Percentiles rank a stretch among this genome's conserved stretches.
These are phyloP conservation scores for Spatulosminthurus flaviceps DNA, from an alignment of 2,888 invertebrate species.

Conservation along the genomic window DNA sequence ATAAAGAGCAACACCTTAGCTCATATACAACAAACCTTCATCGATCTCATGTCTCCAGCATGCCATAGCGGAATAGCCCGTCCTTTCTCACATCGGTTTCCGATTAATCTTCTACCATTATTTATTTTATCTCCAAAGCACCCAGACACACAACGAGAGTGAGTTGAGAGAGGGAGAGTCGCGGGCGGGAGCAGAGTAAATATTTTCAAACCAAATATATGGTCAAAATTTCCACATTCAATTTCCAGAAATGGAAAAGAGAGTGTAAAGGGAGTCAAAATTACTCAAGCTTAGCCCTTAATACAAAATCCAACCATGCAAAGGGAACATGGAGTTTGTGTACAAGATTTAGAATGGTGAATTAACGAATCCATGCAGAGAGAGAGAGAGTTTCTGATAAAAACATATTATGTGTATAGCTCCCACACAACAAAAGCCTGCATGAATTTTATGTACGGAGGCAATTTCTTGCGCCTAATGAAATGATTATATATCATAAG, in stretches of 20 bases:
- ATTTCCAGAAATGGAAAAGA: not conserved
- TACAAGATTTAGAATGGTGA: no score
- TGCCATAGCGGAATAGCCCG: not conserved
- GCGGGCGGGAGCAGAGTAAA: not conserved
- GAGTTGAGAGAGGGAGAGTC: not conserved
- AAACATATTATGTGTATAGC: no score
- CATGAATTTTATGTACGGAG: not conserved
- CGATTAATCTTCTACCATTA: slow-evolving; percentile 21
- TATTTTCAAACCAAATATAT: not conserved
- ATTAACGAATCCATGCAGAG: no score
- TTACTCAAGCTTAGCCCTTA: no score
- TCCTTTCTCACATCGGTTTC: not conserved
- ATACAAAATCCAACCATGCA: no score
- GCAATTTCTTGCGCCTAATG: slow-evolving; percentile 1
- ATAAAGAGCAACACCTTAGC: not conserved
- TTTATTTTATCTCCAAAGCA: slow-evolving; percentile 18
- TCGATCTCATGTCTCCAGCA: slow-evolving; percentile 14
- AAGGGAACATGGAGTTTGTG: no score
- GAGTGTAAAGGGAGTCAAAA: not conserved
- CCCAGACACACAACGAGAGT: not conserved
- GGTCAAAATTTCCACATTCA: slow-evolving; percentile 1
- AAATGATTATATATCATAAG: slow-evolving; percentile 18
- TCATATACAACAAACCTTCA: not conserved
- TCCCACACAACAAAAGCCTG: no score
- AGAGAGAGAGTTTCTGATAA: no score